Evolutionary conservation across 2,888 invertebrate genomes (phyloP).

Genomic region (Drosophila dives): DNA sequence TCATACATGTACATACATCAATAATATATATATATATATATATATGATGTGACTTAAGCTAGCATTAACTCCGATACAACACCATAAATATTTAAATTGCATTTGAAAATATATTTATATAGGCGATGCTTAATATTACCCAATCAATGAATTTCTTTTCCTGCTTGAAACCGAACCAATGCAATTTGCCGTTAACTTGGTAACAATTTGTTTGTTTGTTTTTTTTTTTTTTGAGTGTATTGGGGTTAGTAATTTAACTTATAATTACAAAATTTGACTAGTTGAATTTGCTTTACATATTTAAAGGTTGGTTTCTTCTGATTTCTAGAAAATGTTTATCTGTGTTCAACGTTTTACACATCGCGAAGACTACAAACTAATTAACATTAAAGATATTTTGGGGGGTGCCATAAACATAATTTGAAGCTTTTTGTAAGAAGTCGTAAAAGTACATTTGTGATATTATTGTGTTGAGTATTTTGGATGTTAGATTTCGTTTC

Average conservation of each 20-base stretch:
- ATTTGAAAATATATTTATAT: slow-evolving; percentile 25
- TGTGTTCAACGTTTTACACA: slow-evolving; percentile 45
- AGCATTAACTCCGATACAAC: slow-evolving; percentile 62
- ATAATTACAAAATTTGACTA: slow-evolving; percentile 82
- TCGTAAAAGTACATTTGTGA: slow-evolving; percentile 76
- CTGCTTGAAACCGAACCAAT: slow-evolving; percentile 29
- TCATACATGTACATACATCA: slow-evolving; percentile 37
- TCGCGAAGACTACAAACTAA: slow-evolving; percentile 70
- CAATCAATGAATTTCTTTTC: slow-evolving; percentile 27
- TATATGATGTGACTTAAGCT: slow-evolving; percentile 60
- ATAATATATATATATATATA: slow-evolving; percentile 43
- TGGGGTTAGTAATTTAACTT: slow-evolving; percentile 78
- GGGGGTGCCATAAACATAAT: slow-evolving; percentile 49
- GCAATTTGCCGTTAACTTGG: slow-evolving; percentile 45
- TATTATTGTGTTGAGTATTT: slow-evolving; percentile 82
- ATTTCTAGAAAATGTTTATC: slow-evolving; percentile 48
- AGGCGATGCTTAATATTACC: slow-evolving; percentile 21
- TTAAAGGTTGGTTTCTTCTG: slow-evolving; percentile 46
- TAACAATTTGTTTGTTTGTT: slow-evolving; percentile 22
- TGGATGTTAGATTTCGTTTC: slow-evolving; percentile 78
- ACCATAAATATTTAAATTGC: slow-evolving; percentile 34
- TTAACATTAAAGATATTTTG: slow-evolving; percentile 76
- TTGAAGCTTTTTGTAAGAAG: slow-evolving; percentile 60
- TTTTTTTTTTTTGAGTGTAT: slow-evolving; percentile 67
- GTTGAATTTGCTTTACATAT: slow-evolving; percentile 83